Evolutionary conservation across 2,888 invertebrate genomes (phyloP).

Genomic region (Sacculina carcini): DNA sequence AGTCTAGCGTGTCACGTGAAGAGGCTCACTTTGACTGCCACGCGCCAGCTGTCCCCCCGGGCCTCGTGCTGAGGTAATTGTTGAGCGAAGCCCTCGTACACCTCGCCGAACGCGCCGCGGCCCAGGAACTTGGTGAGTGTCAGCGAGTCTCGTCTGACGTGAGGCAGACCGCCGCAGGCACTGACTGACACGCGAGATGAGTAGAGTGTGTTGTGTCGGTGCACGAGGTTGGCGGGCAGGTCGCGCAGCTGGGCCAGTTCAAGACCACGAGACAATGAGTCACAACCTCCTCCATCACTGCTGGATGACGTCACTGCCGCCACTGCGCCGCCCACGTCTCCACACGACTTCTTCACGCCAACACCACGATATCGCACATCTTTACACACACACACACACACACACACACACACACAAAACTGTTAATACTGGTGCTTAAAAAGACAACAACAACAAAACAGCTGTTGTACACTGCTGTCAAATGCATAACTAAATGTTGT

Average conservation of each 20-base stretch:
- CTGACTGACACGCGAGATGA: slow-evolving; percentile 20
- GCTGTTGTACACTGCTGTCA: too few species aligned
- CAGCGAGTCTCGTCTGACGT: slow-evolving; percentile 23
- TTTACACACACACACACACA: neutral
- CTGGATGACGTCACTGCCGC: too few species aligned
- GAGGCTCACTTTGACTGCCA: slow-evolving; percentile 64
- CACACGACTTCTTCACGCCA: too few species aligned
- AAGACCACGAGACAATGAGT: slow-evolving; percentile 24
- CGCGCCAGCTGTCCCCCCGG: slow-evolving; percentile 30
- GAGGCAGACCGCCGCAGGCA: slow-evolving; percentile 12
- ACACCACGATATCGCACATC: too few species aligned
- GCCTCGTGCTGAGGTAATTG: slow-evolving; percentile 26
- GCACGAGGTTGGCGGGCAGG: slow-evolving; percentile 46
- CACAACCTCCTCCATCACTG: slow-evolving; percentile 16
- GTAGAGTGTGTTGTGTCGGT: slow-evolving; percentile 61
- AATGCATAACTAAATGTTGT: too few species aligned
- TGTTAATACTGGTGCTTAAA: too few species aligned
- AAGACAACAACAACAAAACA: too few species aligned
- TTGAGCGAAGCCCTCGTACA: slow-evolving; percentile 66
- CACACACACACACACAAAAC: too few species aligned
- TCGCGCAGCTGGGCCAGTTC: slow-evolving; percentile 65
- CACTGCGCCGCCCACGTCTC: too few species aligned
- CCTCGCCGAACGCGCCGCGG: slow-evolving; percentile 90
- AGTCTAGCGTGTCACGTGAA: too few species aligned
- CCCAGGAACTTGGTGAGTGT: slow-evolving; percentile 67